Evolutionary conservation across 2,113 vertebrate genomes (phyloP), one percentile per base, ranked within the genome.

Genomic region (Larimichthys crocea): DNA sequence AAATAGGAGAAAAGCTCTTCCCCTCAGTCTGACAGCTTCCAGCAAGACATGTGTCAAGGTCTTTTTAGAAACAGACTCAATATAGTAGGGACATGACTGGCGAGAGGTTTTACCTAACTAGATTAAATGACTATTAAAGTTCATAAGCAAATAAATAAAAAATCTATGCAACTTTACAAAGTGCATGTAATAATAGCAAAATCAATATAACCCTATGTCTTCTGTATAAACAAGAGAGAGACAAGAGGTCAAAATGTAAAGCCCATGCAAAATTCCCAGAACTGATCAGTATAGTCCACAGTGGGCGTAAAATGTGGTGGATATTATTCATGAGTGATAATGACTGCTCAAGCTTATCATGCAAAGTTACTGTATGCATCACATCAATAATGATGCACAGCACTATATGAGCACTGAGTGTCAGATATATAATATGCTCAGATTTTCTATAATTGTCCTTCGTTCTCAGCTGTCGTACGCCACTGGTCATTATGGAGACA

Each of bases 1-100:
- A 92, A 92, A 89, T 53, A 49, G 55, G 79, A 92, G 87, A 82
- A 84, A 91, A 77, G 73, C 76, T 74, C 50, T 77, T 88, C 82
- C 75, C 40, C 86, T 88, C 56, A 55, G 68, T 61, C 71, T 56
- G 80, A 84, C 70, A 76, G 83, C 70, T 65, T 85, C 84, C 42
- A 86, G 64, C 52, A 73, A 82, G 86, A 91, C 86, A 86, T 9
- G 48, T 81, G 84, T 82, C 48, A 48, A 86, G 62, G 72, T 83
- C 62, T 66, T 81, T 76, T 76, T 15, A 50, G 70, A 74, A 81
- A 86, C 83, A 74, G 57, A 65, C 59, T 76, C 73, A 57, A 29
- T 74, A 35, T 60, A 66, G 68, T 5, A 31, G 7, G 40, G 55
- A 63, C 76, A 64, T 11, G 67, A 68, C 19, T 49, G 22, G 44